Percentiles rank a stretch among this genome's conserved stretches.
phyloP scores from a whole-genome alignment of 2,797 vertebrate species.

The Anableps anableps region DNA sequence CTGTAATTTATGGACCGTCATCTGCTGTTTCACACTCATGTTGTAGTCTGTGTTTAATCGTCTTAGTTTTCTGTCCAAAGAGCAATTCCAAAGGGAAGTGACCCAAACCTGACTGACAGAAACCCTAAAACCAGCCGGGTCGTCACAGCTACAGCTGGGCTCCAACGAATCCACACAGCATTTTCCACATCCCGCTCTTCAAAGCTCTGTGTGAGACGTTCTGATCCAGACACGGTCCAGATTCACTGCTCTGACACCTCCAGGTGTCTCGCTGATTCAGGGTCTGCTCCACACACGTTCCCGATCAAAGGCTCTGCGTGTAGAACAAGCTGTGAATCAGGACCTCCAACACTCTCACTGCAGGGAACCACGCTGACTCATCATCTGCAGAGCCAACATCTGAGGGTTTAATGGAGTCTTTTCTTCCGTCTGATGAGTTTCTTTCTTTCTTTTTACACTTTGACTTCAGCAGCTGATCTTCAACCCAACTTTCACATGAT shows the following conservation, averaged over 20 bases:
- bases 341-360: conserved; percentile 10
- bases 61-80: background rate
- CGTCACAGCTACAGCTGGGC: background rate
- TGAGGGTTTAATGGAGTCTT: background rate
- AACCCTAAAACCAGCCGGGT: background rate
- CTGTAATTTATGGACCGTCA: background rate
- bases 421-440: too few species aligned
- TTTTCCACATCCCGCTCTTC: conserved; percentile 5
- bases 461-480: background rate
- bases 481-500: background rate
- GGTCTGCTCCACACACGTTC: conserved; percentile 6
- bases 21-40: background rate
- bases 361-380: conserved; percentile 3
- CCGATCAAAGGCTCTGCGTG: conserved; percentile 4
- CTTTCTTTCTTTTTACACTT: background rate
- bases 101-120: background rate
- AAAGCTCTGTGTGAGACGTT: conserved; percentile 24
- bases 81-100: background rate
- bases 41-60: background rate
- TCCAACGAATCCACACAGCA: background rate
- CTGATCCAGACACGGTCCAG: conserved; percentile 32
- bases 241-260: conserved; percentile 27
- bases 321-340: conserved; percentile 23
- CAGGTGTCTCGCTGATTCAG: conserved; percentile 46
- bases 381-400: conserved; percentile 10